Evolutionary conservation across 2,113 vertebrate species (phyloP), one percentile per base, ranked within the genome.

Genomic region (Tachysurus fulvidraco): DNA sequence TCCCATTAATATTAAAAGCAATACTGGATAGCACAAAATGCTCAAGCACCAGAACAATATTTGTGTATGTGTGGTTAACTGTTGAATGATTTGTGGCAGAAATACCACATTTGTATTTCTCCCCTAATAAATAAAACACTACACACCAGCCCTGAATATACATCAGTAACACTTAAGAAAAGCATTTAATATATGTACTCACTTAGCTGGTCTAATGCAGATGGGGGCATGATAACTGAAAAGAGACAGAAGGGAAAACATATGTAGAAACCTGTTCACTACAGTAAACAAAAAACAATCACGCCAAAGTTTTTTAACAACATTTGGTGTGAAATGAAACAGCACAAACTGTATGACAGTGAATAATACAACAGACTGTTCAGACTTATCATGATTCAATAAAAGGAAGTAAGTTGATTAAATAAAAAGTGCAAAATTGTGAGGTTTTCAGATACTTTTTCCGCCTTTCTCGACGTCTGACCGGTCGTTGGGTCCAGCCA

Each of bases 391-490:
- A 7, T n/a, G 14, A 77, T 77, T 77, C 14, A 4, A 25, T 28
- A n/a, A 13, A 3, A 8, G 1, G 46, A 16, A 52, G 50, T 76
- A 16, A 64, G 9, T 64, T 2, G 16, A 5, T 81, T 57, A 25
- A 13, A 44, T 36, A 84, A 44, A 23, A 46, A 25, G 9, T 13
- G 17, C 1, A 13, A 5, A 13, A 23, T 13, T 25, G 10, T 11
- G 11, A 74, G 19, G 41, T 1, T 13, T 14, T 50, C 60, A 67
- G 52, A 5, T 96, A 99, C 98, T 99, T 96, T 99, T 99, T 92
- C 98, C 98, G 94, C 98, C 98, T 96, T 99, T 99, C 94, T 99
- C 98, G 92, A 99, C 98, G 91, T 99, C 98, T 69, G 98, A 99
- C 85, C 98, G 96, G 96, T 99, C 98, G 91, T 98, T 99, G 81